Evolutionary conservation across 1,140 invertebrate genomes (phyloP).

Genomic region (Sminthurinus signatus): DNA sequence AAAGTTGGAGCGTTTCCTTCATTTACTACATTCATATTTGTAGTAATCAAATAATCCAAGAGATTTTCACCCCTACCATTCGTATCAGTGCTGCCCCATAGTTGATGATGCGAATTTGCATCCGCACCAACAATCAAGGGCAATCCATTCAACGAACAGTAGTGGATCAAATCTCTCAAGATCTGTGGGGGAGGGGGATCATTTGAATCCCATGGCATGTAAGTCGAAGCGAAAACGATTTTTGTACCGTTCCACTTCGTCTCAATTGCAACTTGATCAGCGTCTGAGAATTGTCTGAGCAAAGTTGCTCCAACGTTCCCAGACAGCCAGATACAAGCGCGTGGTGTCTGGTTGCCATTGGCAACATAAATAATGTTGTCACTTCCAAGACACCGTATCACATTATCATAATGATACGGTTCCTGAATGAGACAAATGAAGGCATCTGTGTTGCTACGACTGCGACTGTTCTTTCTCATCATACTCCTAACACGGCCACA

Average conservation of each 20-base stretch:
- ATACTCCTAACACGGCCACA: neutral
- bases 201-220: slow-evolving; percentile 11
- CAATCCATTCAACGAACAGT: neutral
- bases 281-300: neutral
- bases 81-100: slow-evolving; percentile 20
- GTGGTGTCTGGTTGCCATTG: neutral
- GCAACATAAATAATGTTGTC: neutral
- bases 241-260: neutral
- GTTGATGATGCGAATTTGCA: slow-evolving; percentile 13
- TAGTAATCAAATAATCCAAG: neutral
- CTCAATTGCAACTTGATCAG: neutral
- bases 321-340: neutral
- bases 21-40: neutral
- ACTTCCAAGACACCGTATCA: neutral
- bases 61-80: slow-evolving; percentile 9
- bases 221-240: slow-evolving; percentile 13
- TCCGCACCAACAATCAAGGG: slow-evolving; percentile 16
- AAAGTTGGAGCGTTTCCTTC: slow-evolving; percentile 23
- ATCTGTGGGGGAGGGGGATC: neutral
- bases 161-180: neutral
- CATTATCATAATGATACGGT: neutral
- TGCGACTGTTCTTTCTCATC: neutral
- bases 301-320: neutral
- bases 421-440: neutral
- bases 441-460: neutral